Evolutionary conservation across 1,140 invertebrate genomes (phyloP).

Genomic region (Pentalonia nigronervosa): DNA sequence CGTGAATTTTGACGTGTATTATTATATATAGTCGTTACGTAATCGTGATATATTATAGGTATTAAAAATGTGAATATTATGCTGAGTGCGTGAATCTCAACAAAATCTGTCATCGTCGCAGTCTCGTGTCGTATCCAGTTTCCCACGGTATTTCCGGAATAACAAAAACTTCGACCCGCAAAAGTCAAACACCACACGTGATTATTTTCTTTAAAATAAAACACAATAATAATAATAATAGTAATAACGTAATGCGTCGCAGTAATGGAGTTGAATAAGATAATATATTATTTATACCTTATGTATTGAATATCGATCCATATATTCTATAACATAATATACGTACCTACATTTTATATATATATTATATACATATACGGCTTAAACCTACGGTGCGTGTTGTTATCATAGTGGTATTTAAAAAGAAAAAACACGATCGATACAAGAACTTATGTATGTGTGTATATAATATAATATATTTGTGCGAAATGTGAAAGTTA

Average conservation of each 20-base stretch:
- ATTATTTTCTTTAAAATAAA: neutral
- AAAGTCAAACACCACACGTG: neutral
- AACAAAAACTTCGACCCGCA: neutral
- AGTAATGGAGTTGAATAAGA: neutral
- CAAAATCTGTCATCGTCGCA: neutral
- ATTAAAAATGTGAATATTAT: neutral
- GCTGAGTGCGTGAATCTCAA: neutral
- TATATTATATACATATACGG: neutral
- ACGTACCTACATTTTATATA: neutral
- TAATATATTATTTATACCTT: neutral
- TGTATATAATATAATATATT: neutral
- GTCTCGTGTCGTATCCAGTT: neutral
- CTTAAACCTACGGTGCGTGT: neutral
- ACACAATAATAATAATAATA: neutral
- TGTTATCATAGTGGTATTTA: neutral
- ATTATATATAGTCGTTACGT: neutral
- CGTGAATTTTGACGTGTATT: neutral
- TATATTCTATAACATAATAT: neutral
- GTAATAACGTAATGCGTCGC: neutral
- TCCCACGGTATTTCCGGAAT: neutral
- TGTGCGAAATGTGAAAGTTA: slow-evolving; percentile 43
- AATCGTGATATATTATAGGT: neutral
- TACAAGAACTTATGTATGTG: neutral
- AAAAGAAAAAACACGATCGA: neutral
- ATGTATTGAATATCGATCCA: neutral